Evolutionary conservation across 2,888 invertebrate genomes (phyloP), one percentile per base, ranked within the genome.

Genomic region (Drosophila atroscutellata): DNA sequence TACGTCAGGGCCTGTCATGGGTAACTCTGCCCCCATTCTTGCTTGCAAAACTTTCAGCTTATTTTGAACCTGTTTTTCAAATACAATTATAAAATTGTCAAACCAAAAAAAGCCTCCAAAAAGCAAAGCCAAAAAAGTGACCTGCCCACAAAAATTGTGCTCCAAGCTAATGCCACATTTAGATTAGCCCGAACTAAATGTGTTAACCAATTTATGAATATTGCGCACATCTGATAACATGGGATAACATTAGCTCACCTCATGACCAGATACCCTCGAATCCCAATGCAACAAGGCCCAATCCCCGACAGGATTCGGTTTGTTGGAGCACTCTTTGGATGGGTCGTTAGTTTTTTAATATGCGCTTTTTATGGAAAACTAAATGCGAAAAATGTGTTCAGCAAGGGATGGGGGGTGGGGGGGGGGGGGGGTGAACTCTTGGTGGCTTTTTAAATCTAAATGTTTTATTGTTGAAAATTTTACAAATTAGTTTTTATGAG

Each of bases 401-500:
- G 36, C 20, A 37, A 24, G 15, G 24, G 24, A 7, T 8, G 45
- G 13, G 0, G 20, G 8, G 8, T 9, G 34, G 0, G n/a, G 36
- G 2, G 18, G 15, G 4, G 26, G 24, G 24, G 24, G 51, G 52
- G 32, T 85, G 86, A 70, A 72, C 87, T 72, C 64, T 87, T 52
- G 64, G 47, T 67, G 72, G 28, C 54, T 64, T 68, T 80, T 80
- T 67, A 66, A 70, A 82, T 73, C 59, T 65, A 74, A 84, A 86
- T 84, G 83, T 83, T 88, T 84, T 88, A 86, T 83, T 75, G 83
- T 58, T 57, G 66, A 18, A 68, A 68, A 79, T 83, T 78, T 79
- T 55, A 42, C 72, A 81, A 83, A 89, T 84, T 86, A 86, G 81
- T 70, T 88, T 88, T 86, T 83, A 71, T 69, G 78, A 39, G 65